Evolutionary conservation across 2,113 vertebrate species (phyloP).

Genomic region (Nettapus auritus): DNA sequence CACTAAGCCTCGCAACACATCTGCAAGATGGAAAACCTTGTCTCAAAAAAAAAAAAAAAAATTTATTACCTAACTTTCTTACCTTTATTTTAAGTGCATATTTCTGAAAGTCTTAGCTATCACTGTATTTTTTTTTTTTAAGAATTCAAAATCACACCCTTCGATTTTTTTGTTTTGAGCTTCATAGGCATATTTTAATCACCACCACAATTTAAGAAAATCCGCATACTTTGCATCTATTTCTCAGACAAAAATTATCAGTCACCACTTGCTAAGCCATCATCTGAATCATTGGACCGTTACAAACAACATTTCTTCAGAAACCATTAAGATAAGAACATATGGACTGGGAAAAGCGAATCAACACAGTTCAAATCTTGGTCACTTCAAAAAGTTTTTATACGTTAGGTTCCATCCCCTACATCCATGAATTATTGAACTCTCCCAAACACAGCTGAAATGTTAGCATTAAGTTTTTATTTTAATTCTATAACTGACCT

Average conservation of each 20-base stretch:
- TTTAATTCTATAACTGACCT: conserved; percentile 8
- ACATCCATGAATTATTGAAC: background rate
- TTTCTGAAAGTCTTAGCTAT: background rate
- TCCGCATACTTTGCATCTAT: background rate
- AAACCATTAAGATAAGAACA: background rate
- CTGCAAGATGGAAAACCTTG: background rate
- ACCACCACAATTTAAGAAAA: background rate
- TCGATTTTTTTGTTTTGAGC: background rate
- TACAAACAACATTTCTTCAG: background rate
- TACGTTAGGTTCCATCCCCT: background rate
- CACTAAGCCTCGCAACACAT: background rate
- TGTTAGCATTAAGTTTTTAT: background rate
- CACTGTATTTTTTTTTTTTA: background rate
- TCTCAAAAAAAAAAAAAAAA: background rate
- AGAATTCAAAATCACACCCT: background rate
- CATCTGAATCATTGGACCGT: background rate
- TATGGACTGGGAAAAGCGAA: background rate
- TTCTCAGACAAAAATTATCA: background rate
- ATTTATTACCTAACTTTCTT: background rate
- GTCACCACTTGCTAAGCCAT: background rate
- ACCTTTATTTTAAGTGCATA: background rate
- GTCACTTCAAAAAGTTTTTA: conserved; percentile 9
- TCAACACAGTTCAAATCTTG: conserved; percentile 30
- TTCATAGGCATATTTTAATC: background rate
- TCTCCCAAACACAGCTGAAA: background rate